Base-by-base conservation (phyloP, 2,888 invertebrate genomes). In the Lathronympha strigana region DNA sequence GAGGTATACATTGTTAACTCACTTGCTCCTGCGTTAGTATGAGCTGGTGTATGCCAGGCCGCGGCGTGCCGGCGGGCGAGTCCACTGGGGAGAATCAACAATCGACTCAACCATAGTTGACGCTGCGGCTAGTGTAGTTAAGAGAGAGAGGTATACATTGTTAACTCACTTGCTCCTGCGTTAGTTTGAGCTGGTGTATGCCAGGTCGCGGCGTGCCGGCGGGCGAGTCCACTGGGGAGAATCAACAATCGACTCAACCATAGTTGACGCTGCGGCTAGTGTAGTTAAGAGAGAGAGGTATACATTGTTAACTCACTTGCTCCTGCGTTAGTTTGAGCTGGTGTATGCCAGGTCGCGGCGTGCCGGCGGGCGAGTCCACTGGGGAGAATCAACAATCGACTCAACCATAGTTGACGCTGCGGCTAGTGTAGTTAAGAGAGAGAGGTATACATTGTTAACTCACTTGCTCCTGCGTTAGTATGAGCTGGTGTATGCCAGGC, bases 341-440 rank as follows among this genome's bases (percentile, higher is more conserved):
- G 0, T 76, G 76, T 8, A 73, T 63, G 40, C 79, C 69, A 0
- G 82, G 84, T 1, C 82, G 61, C 0, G 91, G 92, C 55, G 88
- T 89, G 62, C 83, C 92, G 75, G 94, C 93, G 0, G 95, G 95
- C 0, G 95, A 94, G 71, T 94, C 95, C 60, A 95, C 90, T 0
- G 95, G 95, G 0, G 95, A 95, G 86, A 95, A 96, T 92, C 95
- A 96, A 93, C 94, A 0, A 94, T 93, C 72, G 95, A 95, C 80
- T 95, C 95, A 0, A 94, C 93, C 72, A 93, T 93, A 36, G 90
- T 84, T 6, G 93, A 90, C 0, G 88, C 88, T 11, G 87, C 80
- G 5, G 82, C 83, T 4, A 71, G 64, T 0, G 68, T 36, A 13
- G n/a, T n/a, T n/a, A n/a, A n/a, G n/a, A 13, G 36, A 13, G 36